Percentiles rank a stretch among this genome's conserved stretches.
phyloP scores from a whole-genome alignment of 37 sponge, comb jelly and placozoan genomes.

The Amphimedon queenslandica region DNA sequence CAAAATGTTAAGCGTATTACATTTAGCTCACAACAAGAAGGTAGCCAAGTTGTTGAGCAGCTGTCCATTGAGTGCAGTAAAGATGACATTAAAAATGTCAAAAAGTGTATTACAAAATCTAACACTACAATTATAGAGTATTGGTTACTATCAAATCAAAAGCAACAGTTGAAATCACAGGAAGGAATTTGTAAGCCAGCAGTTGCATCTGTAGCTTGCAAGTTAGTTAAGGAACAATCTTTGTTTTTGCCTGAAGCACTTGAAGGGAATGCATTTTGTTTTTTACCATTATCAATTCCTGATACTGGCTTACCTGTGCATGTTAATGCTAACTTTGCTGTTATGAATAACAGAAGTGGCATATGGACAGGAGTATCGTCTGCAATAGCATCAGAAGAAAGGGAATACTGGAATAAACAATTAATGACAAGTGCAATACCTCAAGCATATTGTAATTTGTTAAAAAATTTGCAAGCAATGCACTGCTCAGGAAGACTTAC shows the following conservation, averaged over 20 bases:
- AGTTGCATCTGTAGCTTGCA: neutral
- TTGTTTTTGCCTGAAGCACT: neutral
- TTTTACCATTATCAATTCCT: constrained; percentile 17
- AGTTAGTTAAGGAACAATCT: neutral
- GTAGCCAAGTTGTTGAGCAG: constrained; percentile 1
- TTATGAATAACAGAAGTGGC: constrained; percentile 25
- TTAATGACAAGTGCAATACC: constrained; percentile 2
- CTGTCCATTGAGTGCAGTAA: neutral
- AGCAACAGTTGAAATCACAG: too few relatives aligned
- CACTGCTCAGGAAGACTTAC: neutral
- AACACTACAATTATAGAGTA: neutral
- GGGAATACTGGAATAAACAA: neutral
- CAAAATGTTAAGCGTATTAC: constrained; percentile 33
- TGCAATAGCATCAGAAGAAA: neutral
- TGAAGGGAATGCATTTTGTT: constrained; percentile 30
- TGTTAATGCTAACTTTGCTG: constrained; percentile 31
- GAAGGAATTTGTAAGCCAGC: neutral
- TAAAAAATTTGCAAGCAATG: neutral
- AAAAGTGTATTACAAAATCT: neutral
- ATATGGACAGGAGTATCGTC: constrained; percentile 10
- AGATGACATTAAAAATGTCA: neutral
- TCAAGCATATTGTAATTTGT: neutral
- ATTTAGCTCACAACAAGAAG: constrained; percentile 1
- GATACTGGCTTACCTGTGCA: constrained; percentile 36
- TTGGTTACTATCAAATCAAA: too few relatives aligned